Evolutionary conservation across 2,888 invertebrate species (phyloP).

Genomic region (Actias luna): DNA sequence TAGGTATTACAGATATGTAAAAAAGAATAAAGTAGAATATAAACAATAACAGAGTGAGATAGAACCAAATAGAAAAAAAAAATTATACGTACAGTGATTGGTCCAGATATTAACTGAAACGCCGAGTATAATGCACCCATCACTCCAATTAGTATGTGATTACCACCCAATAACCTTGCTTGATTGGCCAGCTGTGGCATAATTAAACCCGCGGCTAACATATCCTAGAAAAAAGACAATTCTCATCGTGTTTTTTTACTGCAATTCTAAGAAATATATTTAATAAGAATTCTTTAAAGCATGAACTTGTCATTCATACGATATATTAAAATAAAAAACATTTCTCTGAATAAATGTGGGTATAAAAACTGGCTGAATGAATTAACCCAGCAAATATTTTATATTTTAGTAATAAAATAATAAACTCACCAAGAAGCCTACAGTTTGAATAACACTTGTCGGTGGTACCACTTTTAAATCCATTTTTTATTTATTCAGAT

Average conservation of each 20-base stretch:
- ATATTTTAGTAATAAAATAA: neutral
- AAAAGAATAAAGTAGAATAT: neutral
- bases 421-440: slow-evolving; percentile 46
- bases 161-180: slow-evolving; percentile 71
- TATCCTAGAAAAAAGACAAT: slow-evolving; percentile 39
- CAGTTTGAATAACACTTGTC: slow-evolving; percentile 31
- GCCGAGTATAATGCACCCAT: slow-evolving; percentile 78
- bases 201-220: slow-evolving; percentile 38
- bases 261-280: neutral
- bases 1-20: too few species aligned
- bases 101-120: slow-evolving; percentile 80
- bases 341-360: neutral
- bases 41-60: neutral
- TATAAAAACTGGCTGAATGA: neutral
- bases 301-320: neutral
- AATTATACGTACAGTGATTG: slow-evolving; percentile 70
- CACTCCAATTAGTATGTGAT: slow-evolving; percentile 76
- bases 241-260: neutral
- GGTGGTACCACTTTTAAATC: slow-evolving; percentile 21
- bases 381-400: neutral
- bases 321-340: neutral
- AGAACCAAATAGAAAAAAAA: neutral
- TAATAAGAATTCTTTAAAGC: neutral
- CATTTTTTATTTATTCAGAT: neutral
- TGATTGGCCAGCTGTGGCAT: slow-evolving; percentile 53